phyloP scores from a whole-genome alignment of 92 coral and sea anemone species.

The Palythoa grandis region DNA sequence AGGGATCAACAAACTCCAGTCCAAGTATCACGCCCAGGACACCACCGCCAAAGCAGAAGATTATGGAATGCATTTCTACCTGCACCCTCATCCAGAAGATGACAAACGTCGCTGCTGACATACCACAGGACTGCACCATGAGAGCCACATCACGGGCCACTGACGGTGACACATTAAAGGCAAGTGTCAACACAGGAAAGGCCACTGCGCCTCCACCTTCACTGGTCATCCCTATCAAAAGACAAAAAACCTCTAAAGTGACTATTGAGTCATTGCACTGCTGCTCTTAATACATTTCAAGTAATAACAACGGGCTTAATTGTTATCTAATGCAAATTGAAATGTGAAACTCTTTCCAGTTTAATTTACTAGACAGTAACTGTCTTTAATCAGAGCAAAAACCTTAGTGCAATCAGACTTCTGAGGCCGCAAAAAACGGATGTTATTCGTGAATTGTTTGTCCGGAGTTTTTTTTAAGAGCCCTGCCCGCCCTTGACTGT shows the following conservation, averaged over 20 bases:
- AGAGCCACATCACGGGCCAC: constrained; percentile 84
- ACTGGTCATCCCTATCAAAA: constrained; percentile 78
- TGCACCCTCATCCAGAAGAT: constrained; percentile 73
- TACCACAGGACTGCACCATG: constrained; percentile 87
- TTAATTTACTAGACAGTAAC: no score
- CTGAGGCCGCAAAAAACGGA: background rate
- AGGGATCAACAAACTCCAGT: background rate
- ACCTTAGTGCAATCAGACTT: background rate
- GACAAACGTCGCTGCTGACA: constrained; percentile 84
- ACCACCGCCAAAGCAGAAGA: background rate
- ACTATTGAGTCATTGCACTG: background rate
- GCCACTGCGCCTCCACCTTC: constrained; percentile 93
- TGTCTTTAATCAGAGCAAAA: background rate
- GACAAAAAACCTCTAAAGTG: background rate
- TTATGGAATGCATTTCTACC: background rate
- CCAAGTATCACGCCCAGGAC: background rate
- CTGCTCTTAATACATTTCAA: background rate
- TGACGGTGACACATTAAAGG: constrained; percentile 67
- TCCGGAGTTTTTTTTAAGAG: background rate
- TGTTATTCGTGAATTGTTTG: background rate
- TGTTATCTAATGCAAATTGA: background rate
- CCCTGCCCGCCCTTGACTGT: background rate
- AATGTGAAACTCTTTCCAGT: background rate
- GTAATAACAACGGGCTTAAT: background rate
- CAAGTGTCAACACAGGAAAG: constrained; percentile 87